Evolutionary conservation across 1,140 invertebrate species (phyloP), one percentile per base, ranked within the genome.

Genomic region (Idris sp.): DNA sequence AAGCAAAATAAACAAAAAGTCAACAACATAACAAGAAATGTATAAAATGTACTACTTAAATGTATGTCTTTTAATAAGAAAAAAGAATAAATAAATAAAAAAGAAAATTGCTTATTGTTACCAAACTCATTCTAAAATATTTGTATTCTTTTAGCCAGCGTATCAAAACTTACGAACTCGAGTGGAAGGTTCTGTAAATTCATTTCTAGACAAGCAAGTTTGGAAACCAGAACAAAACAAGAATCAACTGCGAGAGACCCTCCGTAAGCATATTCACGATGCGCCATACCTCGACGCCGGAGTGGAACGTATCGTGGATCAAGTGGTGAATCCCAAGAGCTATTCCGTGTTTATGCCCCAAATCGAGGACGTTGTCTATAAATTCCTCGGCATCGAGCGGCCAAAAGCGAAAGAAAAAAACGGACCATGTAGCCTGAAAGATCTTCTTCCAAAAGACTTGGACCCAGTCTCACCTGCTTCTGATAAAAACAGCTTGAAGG

Each of bases 291-390:
- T 88, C 4, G 88, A 89, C 38, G 81, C 91, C 58, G 96, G 96
- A 13, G 93, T 98, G 2, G 96, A 97, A 83, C 90, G 96, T 74
- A 96, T 98, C 62, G 95, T 98, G 0, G 96, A 98, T 84, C 96
- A 98, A 89, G 95, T 97, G 0, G 95, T 98, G 0, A 96, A 97
- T 86, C 95, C 96, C 2, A 97, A 97, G 89, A 93, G 97, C 4
- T 91, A 93, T 67, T 91, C 92, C 5, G 90, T 96, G 1, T 97
- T 98, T 82, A 92, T 95, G 80, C 94, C 96, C 4, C 92, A 95
- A 89, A 95, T 98, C 38, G 95, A 97, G 85, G 94, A 96, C 79
- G 91, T 96, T 7, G 93, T 97, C 0, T 97, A 96, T 81, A 92
- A 94, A 80, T 95, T 93, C 83, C 85, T 97, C n/a, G 95, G 95